Base-by-base conservation (phyloP, 2,797 vertebrate species). In the Cynopterus sphinx region DNA sequence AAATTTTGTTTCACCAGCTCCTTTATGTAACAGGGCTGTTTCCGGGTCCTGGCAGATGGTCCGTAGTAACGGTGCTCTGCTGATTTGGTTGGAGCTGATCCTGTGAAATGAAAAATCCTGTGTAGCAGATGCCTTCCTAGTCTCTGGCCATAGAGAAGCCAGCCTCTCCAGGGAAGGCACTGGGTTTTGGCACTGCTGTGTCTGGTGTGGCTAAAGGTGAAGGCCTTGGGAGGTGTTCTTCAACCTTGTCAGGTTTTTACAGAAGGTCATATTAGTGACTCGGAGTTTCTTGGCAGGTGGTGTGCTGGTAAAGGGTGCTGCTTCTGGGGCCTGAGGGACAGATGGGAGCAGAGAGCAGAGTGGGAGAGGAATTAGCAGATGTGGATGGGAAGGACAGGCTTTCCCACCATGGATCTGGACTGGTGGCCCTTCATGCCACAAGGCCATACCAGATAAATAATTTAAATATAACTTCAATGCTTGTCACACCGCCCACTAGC, bases 41-140 rank as follows among this genome's bases (percentile, higher is more conserved):
- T 97, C 96, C 93, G 57, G 96, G 97, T 96, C 97, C 96, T 97
- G 97, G 93, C 97, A 97, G 97, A 97, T 94, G 96, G 97, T 96
- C 97, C 92, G 71, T 92, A 96, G 97, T 96, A 96, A 97, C 94
- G 92, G 96, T 85, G 92, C 96, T 96, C 91, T 87, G 95, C 95
- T 97, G 97, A 95, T 95, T 96, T 68, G 90, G 87, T 96, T 97
- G 96, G 96, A 97, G 92, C 96, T 71, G 87, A 95, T 97, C 97
- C 97, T 96, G 4, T 92, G 92, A 85, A 63, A 93, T 74, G 87
- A 90, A 91, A 96, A 92, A 94, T 70, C 95, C 79, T 26, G 17
- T 82, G 94, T 5, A 93, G 87, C 95, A 97, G 97, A 95, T 96
- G 96, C 95, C 90, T 93, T 96, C 67, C 77, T 51, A 70, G 94